Evolutionary conservation across 2,797 vertebrate species (phyloP), one percentile per base, ranked within the genome.

Genomic region (Synanceia verrucosa): DNA sequence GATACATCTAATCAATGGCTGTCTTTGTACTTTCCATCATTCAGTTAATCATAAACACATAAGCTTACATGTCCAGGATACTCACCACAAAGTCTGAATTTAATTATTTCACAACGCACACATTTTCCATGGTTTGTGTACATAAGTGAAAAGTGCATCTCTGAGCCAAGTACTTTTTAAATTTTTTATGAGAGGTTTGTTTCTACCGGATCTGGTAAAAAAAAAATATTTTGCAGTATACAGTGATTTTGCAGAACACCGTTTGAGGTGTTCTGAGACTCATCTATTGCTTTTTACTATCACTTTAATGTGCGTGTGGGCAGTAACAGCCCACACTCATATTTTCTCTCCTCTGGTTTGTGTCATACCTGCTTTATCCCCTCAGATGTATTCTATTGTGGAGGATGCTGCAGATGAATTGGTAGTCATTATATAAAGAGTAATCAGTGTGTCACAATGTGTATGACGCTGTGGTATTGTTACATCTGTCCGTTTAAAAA

Each of bases 111-210:
- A 36, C 33, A 9, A 26, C 65, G 14, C 37, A 29, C 26, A 12
- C 6, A 41, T 53, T 41, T 66, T 62, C 19, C 2, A 12, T 36
- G 26, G 9, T 46, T 58, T 53, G 11, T 63, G 41, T 50, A 46
- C 46, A 31, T 9, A 3, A 63, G 36, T 29, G 43, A 57, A 70
- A 65, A 65, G 44, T 79, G 33, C 24, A 71, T 67, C 47, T 65
- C 28, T 39, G 9, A 73, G 51, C 7, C 53, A 46, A 41, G 33
- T 44, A 52, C n/a, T n/a, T 70, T 37, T 47, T 77, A 23, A 7
- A 71, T 77, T 61, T 68, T 36, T 77, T 39, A 69, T 72, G 26
- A 67, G 63, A 68, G 21, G 39, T 76, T 63, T 72, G 46, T 78
- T 75, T 56, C 48, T 12, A 33, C 16, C 3, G 5, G 56, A 65